Conservation (phyloP, 2,888 invertebrate species). For the Synergus itoensis region DNA sequence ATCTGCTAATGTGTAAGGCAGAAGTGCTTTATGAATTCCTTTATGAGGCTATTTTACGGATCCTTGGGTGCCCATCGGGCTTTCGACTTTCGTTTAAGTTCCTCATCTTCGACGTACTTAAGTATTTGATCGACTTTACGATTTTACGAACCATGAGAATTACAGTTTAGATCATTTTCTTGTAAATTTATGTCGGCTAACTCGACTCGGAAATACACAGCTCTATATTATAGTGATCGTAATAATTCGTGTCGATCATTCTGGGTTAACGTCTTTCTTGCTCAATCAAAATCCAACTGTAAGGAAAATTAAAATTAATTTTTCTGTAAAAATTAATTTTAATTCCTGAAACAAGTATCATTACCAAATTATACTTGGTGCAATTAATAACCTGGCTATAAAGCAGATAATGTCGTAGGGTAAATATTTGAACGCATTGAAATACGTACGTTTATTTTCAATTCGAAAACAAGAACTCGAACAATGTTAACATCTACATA, state of each 20-base stretch:
- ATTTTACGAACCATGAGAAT: slow-evolving; percentile 24
- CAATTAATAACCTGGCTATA: too few species aligned
- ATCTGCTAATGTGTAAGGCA: neutral
- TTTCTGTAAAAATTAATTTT: neutral
- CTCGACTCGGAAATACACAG: neutral
- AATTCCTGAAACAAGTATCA: too few species aligned
- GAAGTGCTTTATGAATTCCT: slow-evolving; percentile 15
- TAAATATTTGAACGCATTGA: too few species aligned
- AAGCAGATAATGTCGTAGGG: too few species aligned
- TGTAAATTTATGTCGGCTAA: neutral
- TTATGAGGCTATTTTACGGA: slow-evolving; percentile 15
- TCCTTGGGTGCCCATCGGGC: neutral
- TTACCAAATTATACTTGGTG: too few species aligned
- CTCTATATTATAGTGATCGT: slow-evolving; percentile 26
- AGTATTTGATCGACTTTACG: neutral
- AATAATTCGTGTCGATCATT: slow-evolving; percentile 16
- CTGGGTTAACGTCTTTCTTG: slow-evolving; percentile 25
- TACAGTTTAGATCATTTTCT: slow-evolving; percentile 35
- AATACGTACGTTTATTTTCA: too few species aligned
- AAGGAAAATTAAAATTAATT: neutral
- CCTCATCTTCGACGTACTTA: neutral
- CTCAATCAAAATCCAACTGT: neutral
- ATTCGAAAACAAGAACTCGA: too few species aligned
- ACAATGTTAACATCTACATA: too few species aligned
- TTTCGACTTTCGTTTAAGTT: slow-evolving; percentile 31